Evolutionary conservation across 2,797 vertebrate species (phyloP).

Genomic region (Crocodylus rhombifer): DNA sequence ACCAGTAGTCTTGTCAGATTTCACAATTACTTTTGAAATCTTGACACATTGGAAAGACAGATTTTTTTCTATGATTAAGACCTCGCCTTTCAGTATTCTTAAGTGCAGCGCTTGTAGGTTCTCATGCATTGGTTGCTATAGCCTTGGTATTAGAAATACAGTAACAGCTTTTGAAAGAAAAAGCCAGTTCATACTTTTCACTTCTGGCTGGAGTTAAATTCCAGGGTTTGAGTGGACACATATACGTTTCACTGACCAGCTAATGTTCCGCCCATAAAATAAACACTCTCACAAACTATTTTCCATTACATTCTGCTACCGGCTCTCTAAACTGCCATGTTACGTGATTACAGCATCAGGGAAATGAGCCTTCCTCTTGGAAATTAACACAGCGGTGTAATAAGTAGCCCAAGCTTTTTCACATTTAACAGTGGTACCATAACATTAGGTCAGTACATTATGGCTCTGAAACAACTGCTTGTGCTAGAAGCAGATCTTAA

Average conservation of each 20-base stretch:
- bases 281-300: neutral
- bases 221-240: neutral
- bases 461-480: conserved; percentile 30
- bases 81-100: conserved; percentile 63
- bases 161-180: conserved; percentile 44
- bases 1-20: conserved; percentile 55
- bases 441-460: neutral
- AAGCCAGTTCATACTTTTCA: conserved; percentile 34
- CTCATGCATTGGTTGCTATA: conserved; percentile 40
- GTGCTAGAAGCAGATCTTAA: neutral
- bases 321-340: conserved; percentile 10
- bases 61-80: conserved; percentile 48
- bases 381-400: conserved; percentile 14
- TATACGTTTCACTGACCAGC: neutral
- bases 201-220: conserved; percentile 31
- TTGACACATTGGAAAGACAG: conserved; percentile 35
- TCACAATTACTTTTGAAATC: conserved; percentile 49
- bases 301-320: neutral
- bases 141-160: conserved; percentile 22
- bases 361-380: neutral
- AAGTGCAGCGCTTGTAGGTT: conserved; percentile 55
- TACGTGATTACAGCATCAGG: neutral
- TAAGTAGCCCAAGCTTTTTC: conserved; percentile 12
- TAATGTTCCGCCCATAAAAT: neutral
- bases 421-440: neutral